Conservation (phyloP, 2,797 vertebrate species). For the Benthosema pterotum region DNA sequence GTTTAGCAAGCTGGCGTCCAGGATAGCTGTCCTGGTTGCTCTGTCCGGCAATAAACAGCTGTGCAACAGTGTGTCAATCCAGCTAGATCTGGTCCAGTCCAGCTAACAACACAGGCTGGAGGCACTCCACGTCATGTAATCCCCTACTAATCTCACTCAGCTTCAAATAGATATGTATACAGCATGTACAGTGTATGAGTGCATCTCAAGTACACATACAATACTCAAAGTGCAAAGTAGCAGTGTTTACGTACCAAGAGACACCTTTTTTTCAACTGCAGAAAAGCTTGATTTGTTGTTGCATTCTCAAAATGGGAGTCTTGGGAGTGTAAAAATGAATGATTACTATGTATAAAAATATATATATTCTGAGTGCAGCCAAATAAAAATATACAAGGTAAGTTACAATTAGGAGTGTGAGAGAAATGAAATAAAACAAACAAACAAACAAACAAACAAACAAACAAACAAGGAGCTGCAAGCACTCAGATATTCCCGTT, state of each 20-base stretch:
- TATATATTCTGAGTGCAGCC: background rate
- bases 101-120: slow-evolving; percentile 57
- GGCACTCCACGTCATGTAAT: slow-evolving; percentile 27
- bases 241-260: slow-evolving; percentile 22
- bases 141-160: slow-evolving; percentile 64
- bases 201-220: slow-evolving; percentile 45
- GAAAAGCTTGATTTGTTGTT: slow-evolving; percentile 36
- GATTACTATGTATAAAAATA: background rate
- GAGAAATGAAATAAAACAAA: background rate
- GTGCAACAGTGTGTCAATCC: slow-evolving; percentile 41
- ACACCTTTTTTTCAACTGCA: slow-evolving; percentile 8
- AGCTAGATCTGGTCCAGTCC: slow-evolving; percentile 50
- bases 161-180: slow-evolving; percentile 47
- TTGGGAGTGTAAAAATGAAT: no score
- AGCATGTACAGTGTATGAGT: slow-evolving; percentile 14
- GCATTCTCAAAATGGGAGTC: slow-evolving; percentile 11
- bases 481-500: slow-evolving; percentile 20
- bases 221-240: slow-evolving; percentile 62
- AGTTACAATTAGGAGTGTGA: background rate
- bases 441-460: slow-evolving; percentile 1
- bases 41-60: slow-evolving; percentile 45
- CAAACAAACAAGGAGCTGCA: no score
- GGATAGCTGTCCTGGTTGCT: slow-evolving; percentile 68
- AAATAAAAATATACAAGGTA: background rate
- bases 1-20: slow-evolving; percentile 54